These are phyloP conservation scores for Cepaea nemoralis DNA, from an alignment of 1,140 invertebrate species.

Conservation along the genomic window DNA sequence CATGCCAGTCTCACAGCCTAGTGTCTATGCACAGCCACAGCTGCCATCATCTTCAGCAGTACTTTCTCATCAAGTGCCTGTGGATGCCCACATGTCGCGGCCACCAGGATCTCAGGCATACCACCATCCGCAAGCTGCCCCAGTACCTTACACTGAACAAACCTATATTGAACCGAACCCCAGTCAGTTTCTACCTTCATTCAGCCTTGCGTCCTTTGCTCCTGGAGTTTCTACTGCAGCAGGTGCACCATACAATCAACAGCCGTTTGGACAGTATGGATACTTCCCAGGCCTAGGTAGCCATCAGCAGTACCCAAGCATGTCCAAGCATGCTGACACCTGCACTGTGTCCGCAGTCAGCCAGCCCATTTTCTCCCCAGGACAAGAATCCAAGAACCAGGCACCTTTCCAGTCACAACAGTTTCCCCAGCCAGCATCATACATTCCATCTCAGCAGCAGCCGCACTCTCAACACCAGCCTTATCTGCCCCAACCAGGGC, in stretches of 20 bases:
- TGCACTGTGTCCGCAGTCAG: constrained; percentile 52
- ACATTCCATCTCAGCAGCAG: constrained; percentile 6
- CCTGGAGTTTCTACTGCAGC: neutral
- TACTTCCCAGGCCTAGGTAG: neutral
- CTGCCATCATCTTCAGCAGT: neutral
- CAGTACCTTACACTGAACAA: neutral
- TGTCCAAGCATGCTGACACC: constrained; percentile 39
- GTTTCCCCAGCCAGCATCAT: neutral
- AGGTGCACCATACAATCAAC: constrained; percentile 37
- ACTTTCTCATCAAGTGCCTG: neutral
- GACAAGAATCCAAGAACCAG: constrained; percentile 32
- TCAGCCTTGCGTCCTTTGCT: neutral
- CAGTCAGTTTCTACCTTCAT: neutral
- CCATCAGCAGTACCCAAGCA: neutral
- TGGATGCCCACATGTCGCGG: neutral
- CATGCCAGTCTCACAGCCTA: neutral
- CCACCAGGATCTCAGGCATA: neutral
- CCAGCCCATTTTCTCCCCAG: constrained; percentile 53
- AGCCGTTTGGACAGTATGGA: constrained; percentile 43
- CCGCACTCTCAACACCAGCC: constrained; percentile 3
- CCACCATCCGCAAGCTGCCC: neutral
- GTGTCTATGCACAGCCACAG: neutral
- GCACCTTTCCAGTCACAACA: constrained; percentile 3
- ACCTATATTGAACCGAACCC: neutral
- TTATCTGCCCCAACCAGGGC: neutral